Evolutionary conservation across 2,797 vertebrate genomes (phyloP), one percentile per base, ranked within the genome.

Genomic region (Galaxias olidus): DNA sequence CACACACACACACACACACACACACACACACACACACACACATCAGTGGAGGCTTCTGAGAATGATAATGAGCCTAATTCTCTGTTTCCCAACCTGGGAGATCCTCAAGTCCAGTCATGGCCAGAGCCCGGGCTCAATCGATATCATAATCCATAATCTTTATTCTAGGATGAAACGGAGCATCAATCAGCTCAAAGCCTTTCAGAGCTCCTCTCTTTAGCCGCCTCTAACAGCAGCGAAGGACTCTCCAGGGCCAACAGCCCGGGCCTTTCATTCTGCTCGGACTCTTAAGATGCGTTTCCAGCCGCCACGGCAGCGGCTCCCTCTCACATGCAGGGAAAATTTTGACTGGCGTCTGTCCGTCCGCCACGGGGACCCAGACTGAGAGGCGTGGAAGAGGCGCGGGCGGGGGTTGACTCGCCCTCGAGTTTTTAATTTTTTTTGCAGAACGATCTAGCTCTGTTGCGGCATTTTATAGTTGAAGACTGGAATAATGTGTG

Each of bases 91-190:
- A 82, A 84, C 83, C 82, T 76, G 14, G 10, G 42, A 18, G 83
- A 87, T 81, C 69, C 65, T 4, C 55, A 78, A n/a, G 88, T 87
- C 86, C 86, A 88, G 85, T 86, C 87, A 88, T 86, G 89, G 86
- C 86, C 86, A 77, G 72, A 77, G 84, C 81, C 77, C 77, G 10
- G 15, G 82, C 73, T 81, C 68, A 84, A 90, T 89, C 87, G 86
- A 88, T 89, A 89, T 81, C 87, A 85, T 87, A 86, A 89, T 88
- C 89, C 87, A 88, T 90, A 88, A 88, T 88, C 87, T 90, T 89
- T 89, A 89, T 88, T 87, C 87, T 89, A 74, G 82, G 87, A 90
- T 90, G 82, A 90, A 89, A 90, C 87, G 73, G 74, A 74, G 86
- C 86, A 88, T 90, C 87, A 88, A 88, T 90, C 89, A 88, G 79